phyloP scores from a whole-genome alignment of 2,797 vertebrate genomes.

The Petrocephalus schoutedeni region DNA sequence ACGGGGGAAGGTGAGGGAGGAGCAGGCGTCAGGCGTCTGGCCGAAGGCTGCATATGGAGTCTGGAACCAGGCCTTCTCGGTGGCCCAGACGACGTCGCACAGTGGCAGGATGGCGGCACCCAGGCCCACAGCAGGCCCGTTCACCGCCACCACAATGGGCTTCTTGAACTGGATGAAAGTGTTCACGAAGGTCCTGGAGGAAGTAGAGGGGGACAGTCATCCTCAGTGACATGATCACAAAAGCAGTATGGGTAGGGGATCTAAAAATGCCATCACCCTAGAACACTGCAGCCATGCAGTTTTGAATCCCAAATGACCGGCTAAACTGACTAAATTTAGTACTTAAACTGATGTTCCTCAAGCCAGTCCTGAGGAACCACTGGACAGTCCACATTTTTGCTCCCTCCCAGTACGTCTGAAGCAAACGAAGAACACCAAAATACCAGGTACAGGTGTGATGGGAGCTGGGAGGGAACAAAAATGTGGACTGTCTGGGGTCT shows the following conservation, averaged over 20 bases:
- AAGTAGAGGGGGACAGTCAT: constrained; percentile 7
- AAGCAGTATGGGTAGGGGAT: not conserved
- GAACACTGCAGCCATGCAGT: not conserved
- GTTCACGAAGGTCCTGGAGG: constrained; percentile 86
- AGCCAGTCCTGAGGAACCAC: not conserved
- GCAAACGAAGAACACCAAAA: not conserved
- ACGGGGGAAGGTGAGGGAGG: constrained; percentile 87
- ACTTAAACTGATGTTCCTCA: not conserved
- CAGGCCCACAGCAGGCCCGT: constrained; percentile 88
- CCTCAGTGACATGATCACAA: not conserved
- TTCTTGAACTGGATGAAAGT: constrained; percentile 99
- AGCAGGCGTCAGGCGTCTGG: constrained; percentile 92
- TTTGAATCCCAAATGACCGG: not conserved
- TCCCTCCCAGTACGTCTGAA: not conserved
- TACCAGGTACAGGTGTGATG: not conserved
- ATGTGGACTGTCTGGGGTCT: not conserved
- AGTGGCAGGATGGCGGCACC: constrained; percentile 90
- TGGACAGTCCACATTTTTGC: not conserved
- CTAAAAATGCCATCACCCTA: not conserved
- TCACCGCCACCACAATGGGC: constrained; percentile 90
- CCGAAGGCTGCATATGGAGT: constrained; percentile 89
- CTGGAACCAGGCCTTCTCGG: constrained; percentile 98
- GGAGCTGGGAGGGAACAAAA: not conserved
- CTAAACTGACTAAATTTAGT: not conserved
- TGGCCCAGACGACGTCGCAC: constrained; percentile 97